These are phyloP conservation scores for Scytalopus superciliaris DNA, from an alignment of 2,113 vertebrate genomes.

Conservation along the genomic window DNA sequence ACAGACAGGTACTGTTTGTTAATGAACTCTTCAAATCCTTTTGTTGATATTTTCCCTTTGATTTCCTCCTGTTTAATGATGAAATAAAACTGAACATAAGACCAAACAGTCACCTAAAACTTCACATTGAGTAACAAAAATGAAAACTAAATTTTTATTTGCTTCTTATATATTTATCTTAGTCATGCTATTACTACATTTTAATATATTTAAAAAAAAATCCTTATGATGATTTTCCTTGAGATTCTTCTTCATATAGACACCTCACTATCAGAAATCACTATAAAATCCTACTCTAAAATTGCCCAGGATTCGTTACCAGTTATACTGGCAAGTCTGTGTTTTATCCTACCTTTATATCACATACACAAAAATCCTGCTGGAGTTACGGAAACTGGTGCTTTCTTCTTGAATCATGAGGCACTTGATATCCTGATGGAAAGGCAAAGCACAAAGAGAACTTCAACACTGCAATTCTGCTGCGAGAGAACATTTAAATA, in stretches of 20 bases:
- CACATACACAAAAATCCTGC: neutral
- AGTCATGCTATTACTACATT: neutral
- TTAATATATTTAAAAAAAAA: neutral
- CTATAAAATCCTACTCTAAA: neutral
- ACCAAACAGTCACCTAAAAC: neutral
- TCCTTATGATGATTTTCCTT: neutral
- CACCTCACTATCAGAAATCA: neutral
- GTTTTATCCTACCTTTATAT: neutral
- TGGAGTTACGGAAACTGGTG: neutral
- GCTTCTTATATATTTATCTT: neutral
- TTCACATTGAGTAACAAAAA: neutral
- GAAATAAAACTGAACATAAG: neutral
- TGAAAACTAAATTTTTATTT: neutral
- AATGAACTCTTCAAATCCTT: neutral
- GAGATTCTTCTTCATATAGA: neutral
- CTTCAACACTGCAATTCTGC: neutral
- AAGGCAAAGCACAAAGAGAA: neutral
- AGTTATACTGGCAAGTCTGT: neutral
- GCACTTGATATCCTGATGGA: neutral
- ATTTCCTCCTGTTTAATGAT: neutral
- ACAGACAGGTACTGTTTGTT: neutral
- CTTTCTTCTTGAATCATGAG: neutral
- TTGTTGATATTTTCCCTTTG: neutral
- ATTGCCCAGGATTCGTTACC: neutral
- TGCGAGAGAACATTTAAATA: neutral